Evolutionary conservation across 2,888 invertebrate genomes (phyloP), one percentile per base, ranked within the genome.

Genomic region (Pasiphila rectangulata): DNA sequence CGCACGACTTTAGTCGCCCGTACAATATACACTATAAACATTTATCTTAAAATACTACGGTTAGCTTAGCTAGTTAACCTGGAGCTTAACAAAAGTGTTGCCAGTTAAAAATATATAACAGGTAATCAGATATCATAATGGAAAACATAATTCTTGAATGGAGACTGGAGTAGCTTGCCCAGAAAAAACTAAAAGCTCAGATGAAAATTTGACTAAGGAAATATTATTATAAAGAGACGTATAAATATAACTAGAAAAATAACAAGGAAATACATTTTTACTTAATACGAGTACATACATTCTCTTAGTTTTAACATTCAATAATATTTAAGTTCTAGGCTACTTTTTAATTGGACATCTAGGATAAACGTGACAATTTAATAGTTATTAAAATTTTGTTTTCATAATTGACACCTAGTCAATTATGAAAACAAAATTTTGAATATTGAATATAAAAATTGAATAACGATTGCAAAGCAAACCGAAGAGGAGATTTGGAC

Each of bases 21-120:
- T 66, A 70, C 64, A 64, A 59, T 64, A 72, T 74, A 81, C 71
- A 63, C 67, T 69, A 69, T 70, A 75, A 72, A 76, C 70, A 76
- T 72, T 68, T 57, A 73, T 63, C 57, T 57, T 58, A 50, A 35
- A 61, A 10, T 25, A 49, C 57, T 67, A 71, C 59, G 51, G 52
- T 57, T 63, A 66, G 59, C 58, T 63, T 52, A 52, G 55, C 62
- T 66, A 64, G 21, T 32, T 20, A 30, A 21, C 9, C 17, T 29
- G 23, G 16, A 30, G 29, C 16, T n/a, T 19, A 5, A 46, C 20
- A 35, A 4, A 34, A 30, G n/a, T n/a, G n/a, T n/a, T n/a, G n/a
- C n/a, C n/a, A n/a, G n/a, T n/a, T n/a, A n/a, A n/a, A n/a, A n/a
- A n/a, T n/a, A n/a, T n/a, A n/a, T n/a, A n/a, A n/a, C n/a, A n/a